Evolutionary conservation across 2,113 vertebrate genomes (phyloP).

Genomic region (Cyanoderma ruficeps): DNA sequence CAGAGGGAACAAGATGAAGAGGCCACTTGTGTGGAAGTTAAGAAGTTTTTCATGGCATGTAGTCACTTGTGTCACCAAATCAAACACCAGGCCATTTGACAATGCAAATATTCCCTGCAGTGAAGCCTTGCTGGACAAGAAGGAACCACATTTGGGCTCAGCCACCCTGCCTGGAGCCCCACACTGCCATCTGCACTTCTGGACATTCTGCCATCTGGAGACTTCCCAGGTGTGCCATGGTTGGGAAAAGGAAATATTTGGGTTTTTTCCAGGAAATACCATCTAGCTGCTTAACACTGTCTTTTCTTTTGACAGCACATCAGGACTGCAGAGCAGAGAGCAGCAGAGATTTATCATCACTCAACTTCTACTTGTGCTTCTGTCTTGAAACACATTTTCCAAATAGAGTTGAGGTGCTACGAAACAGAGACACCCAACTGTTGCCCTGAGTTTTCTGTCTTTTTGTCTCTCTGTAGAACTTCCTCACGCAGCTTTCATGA

Average conservation of each 20-base stretch:
- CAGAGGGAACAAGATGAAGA: not conserved
- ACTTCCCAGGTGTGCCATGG: not conserved
- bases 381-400: not conserved
- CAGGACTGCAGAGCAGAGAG: not conserved
- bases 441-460: no score
- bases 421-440: not conserved
- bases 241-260: not conserved
- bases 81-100: not conserved
- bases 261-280: not conserved
- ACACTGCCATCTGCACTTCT: not conserved
- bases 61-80: not conserved
- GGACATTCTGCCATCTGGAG: not conserved
- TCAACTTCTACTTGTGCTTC: not conserved
- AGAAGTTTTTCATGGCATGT: rapidly evolving
- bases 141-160: not conserved
- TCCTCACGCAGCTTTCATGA: no score
- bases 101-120: not conserved
- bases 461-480: no score
- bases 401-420: not conserved
- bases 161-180: not conserved
- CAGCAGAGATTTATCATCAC: not conserved
- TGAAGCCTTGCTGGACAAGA: not conserved
- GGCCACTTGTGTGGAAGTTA: not conserved
- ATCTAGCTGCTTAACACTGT: not conserved
- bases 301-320: not conserved